Conservation (phyloP, 92 coral and sea anemone species). For the Scolanthus callimorphus region DNA sequence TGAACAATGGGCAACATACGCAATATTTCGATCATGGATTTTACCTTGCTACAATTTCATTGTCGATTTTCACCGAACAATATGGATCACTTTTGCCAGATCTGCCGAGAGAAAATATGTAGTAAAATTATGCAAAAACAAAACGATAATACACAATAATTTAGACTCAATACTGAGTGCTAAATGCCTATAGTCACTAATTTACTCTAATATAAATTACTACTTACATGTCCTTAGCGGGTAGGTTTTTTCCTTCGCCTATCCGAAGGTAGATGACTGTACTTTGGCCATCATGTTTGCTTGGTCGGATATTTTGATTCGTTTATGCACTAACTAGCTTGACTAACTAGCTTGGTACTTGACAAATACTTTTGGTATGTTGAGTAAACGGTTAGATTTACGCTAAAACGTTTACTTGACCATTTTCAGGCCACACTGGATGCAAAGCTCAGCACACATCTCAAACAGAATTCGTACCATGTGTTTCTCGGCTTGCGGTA, state of each 20-base stretch:
- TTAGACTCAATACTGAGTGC: neutral
- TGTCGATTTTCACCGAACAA: constrained; percentile 88
- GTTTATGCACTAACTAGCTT: no score
- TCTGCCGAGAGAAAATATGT: constrained; percentile 28
- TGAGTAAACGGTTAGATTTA: no score
- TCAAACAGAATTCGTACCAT: no score
- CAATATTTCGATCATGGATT: no score
- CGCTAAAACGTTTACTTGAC: no score
- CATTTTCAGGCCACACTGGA: no score
- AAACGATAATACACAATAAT: neutral
- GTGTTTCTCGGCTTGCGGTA: no score
- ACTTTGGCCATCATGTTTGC: constrained; percentile 56
- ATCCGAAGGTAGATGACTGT: constrained; percentile 72
- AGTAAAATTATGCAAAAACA: neutral
- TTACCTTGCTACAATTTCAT: constrained; percentile 88
- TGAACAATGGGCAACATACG: no score
- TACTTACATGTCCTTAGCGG: constrained; percentile 94
- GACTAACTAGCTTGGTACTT: no score
- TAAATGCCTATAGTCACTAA: neutral
- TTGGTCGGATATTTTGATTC: no score
- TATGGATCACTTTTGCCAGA: constrained; percentile 96
- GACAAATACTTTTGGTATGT: no score
- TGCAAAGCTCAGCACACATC: no score
- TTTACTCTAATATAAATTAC: neutral
- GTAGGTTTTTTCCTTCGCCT: constrained; percentile 88